Evolutionary conservation across 2,888 invertebrate species (phyloP).

Genomic region (Nycteola revayana): DNA sequence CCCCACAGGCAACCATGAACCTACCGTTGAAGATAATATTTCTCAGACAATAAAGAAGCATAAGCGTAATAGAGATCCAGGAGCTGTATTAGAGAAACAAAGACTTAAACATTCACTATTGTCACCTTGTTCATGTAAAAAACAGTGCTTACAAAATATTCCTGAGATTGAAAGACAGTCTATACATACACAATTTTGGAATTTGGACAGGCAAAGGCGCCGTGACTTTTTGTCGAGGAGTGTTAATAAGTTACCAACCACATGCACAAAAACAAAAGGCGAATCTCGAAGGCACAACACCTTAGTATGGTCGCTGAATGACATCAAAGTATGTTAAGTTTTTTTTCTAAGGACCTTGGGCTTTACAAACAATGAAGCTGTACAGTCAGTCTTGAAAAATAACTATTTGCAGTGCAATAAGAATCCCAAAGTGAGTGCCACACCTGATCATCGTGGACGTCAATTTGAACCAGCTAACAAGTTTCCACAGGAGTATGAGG

Average conservation of each 20-base stretch:
- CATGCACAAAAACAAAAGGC: conserved; percentile 5
- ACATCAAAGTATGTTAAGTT: too few species aligned
- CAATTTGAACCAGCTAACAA: conserved; percentile 15
- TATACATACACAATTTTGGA: conserved; percentile 6
- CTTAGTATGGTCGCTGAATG: conserved; percentile 2
- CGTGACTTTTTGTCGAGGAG: conserved; percentile 4
- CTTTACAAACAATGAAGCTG: conserved; percentile 6
- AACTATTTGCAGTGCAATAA: too few species aligned
- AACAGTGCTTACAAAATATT: conserved; percentile 6
- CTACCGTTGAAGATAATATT: conserved; percentile 6
- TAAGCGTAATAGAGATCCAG: conserved; percentile 6
- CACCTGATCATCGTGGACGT: conserved; percentile 13
- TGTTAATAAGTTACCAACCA: conserved; percentile 3
- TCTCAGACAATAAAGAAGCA: conserved; percentile 4
- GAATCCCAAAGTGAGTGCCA: conserved; percentile 3
- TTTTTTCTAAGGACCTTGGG: conserved; percentile 4
- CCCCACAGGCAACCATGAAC: conserved; percentile 1
- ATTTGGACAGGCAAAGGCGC: conserved; percentile 5
- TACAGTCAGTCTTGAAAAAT: too few species aligned
- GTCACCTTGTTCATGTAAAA: conserved; percentile 5
- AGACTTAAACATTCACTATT: conserved; percentile 7
- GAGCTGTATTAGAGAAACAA: conserved; percentile 5
- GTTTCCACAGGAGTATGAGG: conserved; percentile 13
- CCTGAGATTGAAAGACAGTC: conserved; percentile 8
- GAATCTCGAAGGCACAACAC: conserved; percentile 6